These are phyloP conservation scores for Oreocharis arfaki DNA, from an alignment of 2,113 vertebrate genomes.

Conservation along the genomic window DNA sequence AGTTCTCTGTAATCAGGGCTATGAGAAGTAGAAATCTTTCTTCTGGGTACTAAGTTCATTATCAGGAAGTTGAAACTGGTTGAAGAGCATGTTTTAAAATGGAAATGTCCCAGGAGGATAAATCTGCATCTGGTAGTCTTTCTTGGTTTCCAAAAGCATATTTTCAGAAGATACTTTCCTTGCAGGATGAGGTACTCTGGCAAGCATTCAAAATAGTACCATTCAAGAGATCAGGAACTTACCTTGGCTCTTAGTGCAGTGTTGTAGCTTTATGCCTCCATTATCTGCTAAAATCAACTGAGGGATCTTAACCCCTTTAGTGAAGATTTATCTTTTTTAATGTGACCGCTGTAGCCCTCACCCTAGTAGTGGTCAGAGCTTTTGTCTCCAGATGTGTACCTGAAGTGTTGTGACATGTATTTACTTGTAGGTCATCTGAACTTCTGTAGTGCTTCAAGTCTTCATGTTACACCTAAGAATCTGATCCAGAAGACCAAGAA, in stretches of 20 bases:
- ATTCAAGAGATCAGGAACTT: not conserved
- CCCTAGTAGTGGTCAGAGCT: not conserved
- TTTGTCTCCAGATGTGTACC: not conserved
- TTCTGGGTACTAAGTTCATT: not conserved
- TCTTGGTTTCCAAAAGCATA: not conserved
- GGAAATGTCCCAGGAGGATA: not conserved
- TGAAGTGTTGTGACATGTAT: fast-evolving
- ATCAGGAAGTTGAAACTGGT: not conserved
- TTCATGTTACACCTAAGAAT: not conserved
- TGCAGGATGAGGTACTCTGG: not conserved
- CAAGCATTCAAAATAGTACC: not conserved
- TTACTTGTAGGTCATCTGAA: not conserved
- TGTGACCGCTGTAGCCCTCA: not conserved
- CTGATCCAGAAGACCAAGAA: not conserved
- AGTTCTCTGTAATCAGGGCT: not conserved
- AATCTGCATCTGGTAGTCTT: not conserved
- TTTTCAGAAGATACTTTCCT: not conserved
- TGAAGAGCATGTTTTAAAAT: not conserved
- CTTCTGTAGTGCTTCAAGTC: not conserved
- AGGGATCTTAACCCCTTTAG: not conserved
- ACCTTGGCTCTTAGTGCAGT: not conserved
- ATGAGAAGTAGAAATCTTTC: not conserved
- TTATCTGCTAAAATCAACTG: not conserved
- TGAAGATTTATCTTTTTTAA: not conserved
- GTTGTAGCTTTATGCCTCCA: not conserved